Evolutionary conservation across 1,140 invertebrate species (phyloP).

Genomic region (Nylanderia fulva): DNA sequence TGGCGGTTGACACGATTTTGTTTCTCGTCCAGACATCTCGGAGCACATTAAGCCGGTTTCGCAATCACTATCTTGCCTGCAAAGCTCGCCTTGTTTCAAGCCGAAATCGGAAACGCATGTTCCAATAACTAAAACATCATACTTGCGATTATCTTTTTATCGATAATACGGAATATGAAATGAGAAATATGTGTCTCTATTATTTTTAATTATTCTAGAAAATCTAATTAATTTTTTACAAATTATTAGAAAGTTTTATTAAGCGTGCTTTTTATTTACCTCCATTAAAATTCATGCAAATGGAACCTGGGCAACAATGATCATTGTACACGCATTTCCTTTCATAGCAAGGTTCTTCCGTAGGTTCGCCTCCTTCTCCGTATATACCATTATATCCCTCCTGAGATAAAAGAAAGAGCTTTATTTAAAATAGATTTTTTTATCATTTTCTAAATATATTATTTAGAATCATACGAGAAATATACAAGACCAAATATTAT

Average conservation of each 20-base stretch:
- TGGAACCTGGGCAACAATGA: conserved; percentile 91
- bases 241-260: neutral
- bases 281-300: conserved; percentile 91
- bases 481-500: neutral
- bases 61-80: conserved; percentile 91
- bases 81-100: conserved; percentile 91
- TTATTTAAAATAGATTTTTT: conserved; percentile 53
- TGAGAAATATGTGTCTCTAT: conserved; percentile 1
- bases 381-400: conserved; percentile 78
- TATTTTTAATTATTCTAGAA: neutral
- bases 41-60: conserved; percentile 91
- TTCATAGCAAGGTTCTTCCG: conserved; percentile 88
- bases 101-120: conserved; percentile 90
- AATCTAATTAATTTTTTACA: neutral
- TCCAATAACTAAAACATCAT: conserved; percentile 86
- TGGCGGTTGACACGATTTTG: conserved; percentile 92
- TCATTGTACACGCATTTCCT: conserved; percentile 90
- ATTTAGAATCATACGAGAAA: neutral
- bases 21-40: conserved; percentile 87
- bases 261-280: conserved; percentile 84
- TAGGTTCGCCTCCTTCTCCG: conserved; percentile 73
- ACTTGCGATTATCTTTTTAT: conserved; percentile 9
- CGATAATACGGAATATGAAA: neutral
- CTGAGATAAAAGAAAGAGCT: conserved; percentile 72
- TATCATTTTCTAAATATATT: neutral